phyloP scores from a whole-genome alignment of 2,797 vertebrate genomes.

The Distichodus sexfasciatus region DNA sequence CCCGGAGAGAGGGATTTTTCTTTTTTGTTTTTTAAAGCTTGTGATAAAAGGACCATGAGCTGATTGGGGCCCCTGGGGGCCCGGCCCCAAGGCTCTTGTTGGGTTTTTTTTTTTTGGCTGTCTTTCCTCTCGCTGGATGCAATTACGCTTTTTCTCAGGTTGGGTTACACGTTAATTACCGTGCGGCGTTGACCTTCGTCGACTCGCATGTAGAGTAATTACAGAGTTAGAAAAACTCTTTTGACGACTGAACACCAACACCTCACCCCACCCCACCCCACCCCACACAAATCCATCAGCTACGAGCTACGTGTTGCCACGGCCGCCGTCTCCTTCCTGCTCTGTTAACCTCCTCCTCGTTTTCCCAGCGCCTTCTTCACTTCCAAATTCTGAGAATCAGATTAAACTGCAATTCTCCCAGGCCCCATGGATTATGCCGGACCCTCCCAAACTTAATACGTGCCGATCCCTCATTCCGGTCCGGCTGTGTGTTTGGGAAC shows the following conservation, averaged over 20 bases:
- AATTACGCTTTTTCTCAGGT: slow-evolving; percentile 57
- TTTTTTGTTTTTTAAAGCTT: too few relatives aligned
- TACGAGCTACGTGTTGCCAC: too few relatives aligned
- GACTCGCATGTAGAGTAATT: slow-evolving; percentile 51
- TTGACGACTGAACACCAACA: slow-evolving; percentile 37
- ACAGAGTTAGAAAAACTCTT: slow-evolving; percentile 37
- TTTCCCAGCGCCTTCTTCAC: slow-evolving; percentile 8
- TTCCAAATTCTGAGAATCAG: slow-evolving; percentile 66
- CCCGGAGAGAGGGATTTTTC: slow-evolving; percentile 21
- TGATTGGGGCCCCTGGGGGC: slow-evolving; percentile 53
- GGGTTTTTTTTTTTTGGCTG: slow-evolving; percentile 34
- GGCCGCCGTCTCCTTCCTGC: slow-evolving; percentile 5
- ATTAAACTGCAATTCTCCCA: slow-evolving; percentile 71
- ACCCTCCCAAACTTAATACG: neutral
- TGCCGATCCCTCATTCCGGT: too few relatives aligned
- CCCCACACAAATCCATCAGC: too few relatives aligned
- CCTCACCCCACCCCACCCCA: too few relatives aligned
- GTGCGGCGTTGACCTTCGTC: slow-evolving; percentile 45
- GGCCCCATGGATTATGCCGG: slow-evolving; percentile 71
- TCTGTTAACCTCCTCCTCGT: slow-evolving; percentile 20
- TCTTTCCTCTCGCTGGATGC: slow-evolving; percentile 47
- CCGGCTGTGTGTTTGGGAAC: too few relatives aligned
- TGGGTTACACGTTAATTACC: slow-evolving; percentile 58
- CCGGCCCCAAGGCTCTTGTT: slow-evolving; percentile 24
- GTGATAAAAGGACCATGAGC: slow-evolving; percentile 44